Conservation (phyloP, 2,888 invertebrate species). For the Clunio marinus region DNA sequence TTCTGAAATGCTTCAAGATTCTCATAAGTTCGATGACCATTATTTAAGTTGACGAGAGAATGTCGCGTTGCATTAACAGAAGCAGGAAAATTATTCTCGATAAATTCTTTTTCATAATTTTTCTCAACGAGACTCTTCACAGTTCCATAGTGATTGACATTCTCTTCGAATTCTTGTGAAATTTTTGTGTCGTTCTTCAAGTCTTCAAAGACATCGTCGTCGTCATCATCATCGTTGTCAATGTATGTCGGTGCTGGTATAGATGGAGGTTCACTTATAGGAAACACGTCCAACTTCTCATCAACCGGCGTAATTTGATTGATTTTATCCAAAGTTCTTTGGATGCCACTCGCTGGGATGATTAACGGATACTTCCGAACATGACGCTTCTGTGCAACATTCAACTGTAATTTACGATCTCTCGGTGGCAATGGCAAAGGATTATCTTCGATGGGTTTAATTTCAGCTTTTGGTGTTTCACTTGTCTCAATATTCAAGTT, state of each 20-base stretch:
- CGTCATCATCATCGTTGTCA: constrained; percentile 46
- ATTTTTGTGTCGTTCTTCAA: constrained; percentile 42
- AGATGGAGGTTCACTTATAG: constrained; percentile 36
- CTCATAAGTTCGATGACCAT: constrained; percentile 39
- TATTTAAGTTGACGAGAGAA: neutral
- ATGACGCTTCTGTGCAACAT: constrained; percentile 63
- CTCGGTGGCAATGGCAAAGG: constrained; percentile 76
- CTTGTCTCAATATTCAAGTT: neutral
- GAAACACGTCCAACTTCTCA: constrained; percentile 42
- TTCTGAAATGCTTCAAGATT: constrained; percentile 38
- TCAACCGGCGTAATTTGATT: constrained; percentile 52
- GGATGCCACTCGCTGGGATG: constrained; percentile 63
- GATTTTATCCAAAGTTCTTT: constrained; percentile 60
- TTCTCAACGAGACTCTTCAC: constrained; percentile 20
- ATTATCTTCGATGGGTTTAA: constrained; percentile 50
- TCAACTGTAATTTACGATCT: constrained; percentile 62
- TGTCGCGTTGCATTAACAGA: neutral
- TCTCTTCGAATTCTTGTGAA: constrained; percentile 40
- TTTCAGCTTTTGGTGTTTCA: neutral
- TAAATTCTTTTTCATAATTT: constrained; percentile 34
- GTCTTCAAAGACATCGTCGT: constrained; percentile 41
- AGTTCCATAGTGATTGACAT: constrained; percentile 34
- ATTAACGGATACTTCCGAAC: constrained; percentile 78
- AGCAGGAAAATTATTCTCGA: constrained; percentile 37
- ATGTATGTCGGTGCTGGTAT: constrained; percentile 40